Base-by-base conservation (phyloP, 92 coral and sea anemone species). In the Zoanthus gigantus region DNA sequence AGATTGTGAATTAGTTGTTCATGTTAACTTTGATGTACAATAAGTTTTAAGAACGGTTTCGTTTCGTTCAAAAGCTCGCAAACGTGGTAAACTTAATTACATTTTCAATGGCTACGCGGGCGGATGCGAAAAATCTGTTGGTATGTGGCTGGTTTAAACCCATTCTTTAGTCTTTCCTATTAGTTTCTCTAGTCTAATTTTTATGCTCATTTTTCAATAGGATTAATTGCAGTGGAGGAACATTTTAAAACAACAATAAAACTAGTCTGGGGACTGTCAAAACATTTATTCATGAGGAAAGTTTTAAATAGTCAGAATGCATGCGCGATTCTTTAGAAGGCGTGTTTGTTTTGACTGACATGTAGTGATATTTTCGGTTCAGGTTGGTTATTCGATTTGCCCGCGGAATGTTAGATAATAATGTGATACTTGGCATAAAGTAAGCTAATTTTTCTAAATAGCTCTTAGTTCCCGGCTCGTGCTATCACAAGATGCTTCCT, bases 331-430 rank as follows among this genome's bases (percentile, higher is more conserved):
- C 9, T 9, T 13, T 77, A 29, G 42, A 29, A 77, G 45, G 48
- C 68, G 68, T 57, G 28, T 54, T 77, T 77, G 50, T 53, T 34
- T 69, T 53, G 66, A 54, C 67, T 46, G 67, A 29, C 47, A 54
- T 29, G 47, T 14, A 32, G 82, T 77, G 53, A 53, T 77, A 53
- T 54, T 28, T 77, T 18, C 65, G 32, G 72, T 10, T 18, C 8
- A 10, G 82, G 18, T 52, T 9, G 61, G 79, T 80, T 80, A 65
- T 65, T 80, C 42, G 23, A 81, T 65, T 66, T 65, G 74, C 74
- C 46, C 45, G 72, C 45, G 23, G 85, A 80, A 65, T 65, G 66
- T 63, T 81, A 47, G 45, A 63, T 81, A 37, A 2, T 37, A 37
- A 37, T 37, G 2, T 37, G 42, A 23, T 81, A 11, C 8, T 66